Base-by-base conservation (phyloP, 37 sponge, comb jelly and placozoan species). In the Cliona cf. orientalis region DNA sequence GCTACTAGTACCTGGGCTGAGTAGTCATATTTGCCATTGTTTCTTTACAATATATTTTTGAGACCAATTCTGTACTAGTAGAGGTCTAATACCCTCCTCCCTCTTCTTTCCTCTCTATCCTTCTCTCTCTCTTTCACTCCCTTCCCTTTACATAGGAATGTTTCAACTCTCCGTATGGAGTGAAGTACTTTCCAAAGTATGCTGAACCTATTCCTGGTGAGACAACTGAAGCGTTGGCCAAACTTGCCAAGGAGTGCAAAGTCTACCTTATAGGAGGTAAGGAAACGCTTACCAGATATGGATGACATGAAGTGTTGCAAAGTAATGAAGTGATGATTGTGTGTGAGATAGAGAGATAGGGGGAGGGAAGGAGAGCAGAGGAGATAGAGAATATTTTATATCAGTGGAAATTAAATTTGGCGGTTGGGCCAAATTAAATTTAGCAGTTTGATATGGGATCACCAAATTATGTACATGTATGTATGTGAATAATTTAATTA, bases 141-240 rank as follows among this genome's bases (percentile, higher is more conserved):
- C 49, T 21, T 44, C 33, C 29, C 19, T 2, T 1, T 6, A 23
- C 17, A 3, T 77, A 95, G 95, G 99, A 99, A 55, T 99, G 99
- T 58, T 99, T 99, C 87, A 95, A 99, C 67, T 89, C 75, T 63
- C 99, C 99, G 0, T 99, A 99, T 71, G 97, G 97, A 0, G 91
- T 85, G 17, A 68, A 89, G 46, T 90, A 92, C 58, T 99, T 99
- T 75, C 74, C 86, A 28, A 88, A 83, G 7, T 99, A 99, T 78
- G 91, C 95, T 71, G 99, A 99, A 69, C 46, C 84, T 12, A 87
- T 96, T 25, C 97, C 99, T 36, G 96, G 79, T 75, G 71, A 72
- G 7, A 72, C 93, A 46, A 84, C 88, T 12, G 56, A 86, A 40
- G 58, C 69, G 12, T 80, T 99, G 46, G 56, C 87, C 22, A 53